Percentiles rank a stretch among this genome's conserved stretches.
phyloP scores from a whole-genome alignment of 1,140 invertebrate genomes.

The Agraylea sexmaculata region DNA sequence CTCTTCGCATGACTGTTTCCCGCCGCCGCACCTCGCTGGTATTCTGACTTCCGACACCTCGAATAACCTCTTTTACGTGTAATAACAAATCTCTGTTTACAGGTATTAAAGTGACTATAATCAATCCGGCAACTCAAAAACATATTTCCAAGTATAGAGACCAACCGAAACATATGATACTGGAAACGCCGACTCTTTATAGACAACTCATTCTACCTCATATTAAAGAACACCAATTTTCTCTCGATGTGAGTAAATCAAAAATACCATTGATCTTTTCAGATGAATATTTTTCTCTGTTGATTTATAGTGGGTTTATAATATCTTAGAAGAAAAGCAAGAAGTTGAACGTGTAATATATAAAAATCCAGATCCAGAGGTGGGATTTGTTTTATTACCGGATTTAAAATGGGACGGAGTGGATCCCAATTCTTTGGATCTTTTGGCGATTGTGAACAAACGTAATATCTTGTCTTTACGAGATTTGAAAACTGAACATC shows the following conservation, averaged over 20 bases:
- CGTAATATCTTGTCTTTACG: conserved; percentile 69
- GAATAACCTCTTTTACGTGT: background rate
- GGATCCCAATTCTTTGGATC: conserved; percentile 63
- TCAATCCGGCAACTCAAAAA: conserved; percentile 85
- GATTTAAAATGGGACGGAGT: conserved; percentile 92
- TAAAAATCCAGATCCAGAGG: conserved; percentile 58
- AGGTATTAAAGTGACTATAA: conserved; percentile 75
- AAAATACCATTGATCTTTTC: background rate
- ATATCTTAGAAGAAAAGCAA: conserved; percentile 83
- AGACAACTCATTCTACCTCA: conserved; percentile 64
- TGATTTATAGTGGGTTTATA: conserved; percentile 84
- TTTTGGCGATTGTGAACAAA: conserved; percentile 67
- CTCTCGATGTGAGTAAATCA: conserved; percentile 51
- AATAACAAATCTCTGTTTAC: conserved; percentile 23
- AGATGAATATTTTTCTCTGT: conserved; percentile 5
- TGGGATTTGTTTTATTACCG: conserved; percentile 79
- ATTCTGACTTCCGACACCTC: background rate
- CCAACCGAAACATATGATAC: conserved; percentile 60
- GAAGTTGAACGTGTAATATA: conserved; percentile 77
- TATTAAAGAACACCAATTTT: conserved; percentile 57
- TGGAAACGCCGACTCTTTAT: conserved; percentile 80
- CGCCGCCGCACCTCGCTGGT: conserved; percentile 23
- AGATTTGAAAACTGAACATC: conserved; percentile 64
- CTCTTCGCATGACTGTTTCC: conserved; percentile 52
- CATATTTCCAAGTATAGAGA: conserved; percentile 78